Conservation (phyloP, 2,888 invertebrate genomes). For the Hedychridium roseum region DNA sequence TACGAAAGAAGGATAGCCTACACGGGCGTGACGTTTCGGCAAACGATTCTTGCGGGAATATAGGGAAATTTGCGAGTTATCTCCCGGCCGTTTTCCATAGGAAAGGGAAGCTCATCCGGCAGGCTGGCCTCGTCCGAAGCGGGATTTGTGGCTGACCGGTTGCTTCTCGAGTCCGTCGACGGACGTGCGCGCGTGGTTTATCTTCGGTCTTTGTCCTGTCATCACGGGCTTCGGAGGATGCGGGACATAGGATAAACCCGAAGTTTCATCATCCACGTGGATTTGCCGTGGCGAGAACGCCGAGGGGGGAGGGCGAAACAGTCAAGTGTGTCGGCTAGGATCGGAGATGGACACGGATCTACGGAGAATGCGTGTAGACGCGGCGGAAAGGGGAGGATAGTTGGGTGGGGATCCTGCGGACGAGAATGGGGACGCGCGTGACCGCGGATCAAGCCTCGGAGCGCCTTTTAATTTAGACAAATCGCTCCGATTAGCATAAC, state of each 20-base stretch:
- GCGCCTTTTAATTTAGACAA: slow-evolving; percentile 64
- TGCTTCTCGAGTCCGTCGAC: slow-evolving; percentile 36
- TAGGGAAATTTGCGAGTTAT: neutral
- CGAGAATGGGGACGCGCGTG: slow-evolving; percentile 38
- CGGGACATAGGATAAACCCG: slow-evolving; percentile 62
- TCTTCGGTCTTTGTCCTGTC: slow-evolving; percentile 16
- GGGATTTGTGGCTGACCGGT: slow-evolving; percentile 46
- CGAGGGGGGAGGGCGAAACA: slow-evolving; percentile 21
- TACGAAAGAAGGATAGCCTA: too few relatives aligned
- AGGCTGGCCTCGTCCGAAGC: slow-evolving; percentile 53
- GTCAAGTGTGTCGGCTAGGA: neutral
- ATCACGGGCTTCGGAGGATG: slow-evolving; percentile 12
- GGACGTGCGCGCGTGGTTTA: slow-evolving; percentile 16
- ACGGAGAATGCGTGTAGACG: neutral
- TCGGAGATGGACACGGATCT: neutral
- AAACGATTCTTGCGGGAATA: too few relatives aligned
- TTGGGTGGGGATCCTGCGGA: neutral
- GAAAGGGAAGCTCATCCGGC: slow-evolving; percentile 51
- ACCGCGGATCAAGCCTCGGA: slow-evolving; percentile 42
- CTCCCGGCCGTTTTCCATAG: neutral
- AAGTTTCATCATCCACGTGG: slow-evolving; percentile 64
- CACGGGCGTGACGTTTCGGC: too few relatives aligned
- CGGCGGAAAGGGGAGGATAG: neutral
- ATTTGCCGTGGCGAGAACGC: slow-evolving; percentile 60
- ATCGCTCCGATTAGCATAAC: slow-evolving; percentile 64